A percentile compares a stretch with the other conserved stretches of the same genome.
These are phyloP conservation scores for Hesperia comma DNA, from an alignment of 2,888 invertebrate genomes.

Conservation along the genomic window DNA sequence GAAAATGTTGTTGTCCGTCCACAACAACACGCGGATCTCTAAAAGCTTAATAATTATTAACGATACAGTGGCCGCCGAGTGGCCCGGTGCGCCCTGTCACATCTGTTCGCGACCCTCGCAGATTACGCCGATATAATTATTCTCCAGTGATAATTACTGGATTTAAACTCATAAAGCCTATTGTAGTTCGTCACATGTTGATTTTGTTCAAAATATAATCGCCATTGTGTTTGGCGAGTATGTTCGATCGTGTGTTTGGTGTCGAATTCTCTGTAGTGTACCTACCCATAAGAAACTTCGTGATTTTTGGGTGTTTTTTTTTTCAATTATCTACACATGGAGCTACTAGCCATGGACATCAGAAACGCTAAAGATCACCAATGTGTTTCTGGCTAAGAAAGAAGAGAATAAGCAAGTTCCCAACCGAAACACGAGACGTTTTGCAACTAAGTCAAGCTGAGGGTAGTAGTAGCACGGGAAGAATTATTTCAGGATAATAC, in stretches of 20 bases:
- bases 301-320: no score
- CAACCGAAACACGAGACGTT: no score
- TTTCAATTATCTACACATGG: no score
- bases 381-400: no score
- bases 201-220: conserved; percentile 40
- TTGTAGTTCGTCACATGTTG: conserved; percentile 51
- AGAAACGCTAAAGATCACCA: no score
- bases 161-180: conserved; percentile 64
- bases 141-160: conserved; percentile 79
- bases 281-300: no score
- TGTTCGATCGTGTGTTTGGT: conserved; percentile 10
- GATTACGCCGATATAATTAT: conserved; percentile 83
- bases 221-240: conserved; percentile 15
- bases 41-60: conserved; percentile 70
- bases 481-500: no score
- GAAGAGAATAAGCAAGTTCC: no score
- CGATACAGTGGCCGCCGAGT: conserved; percentile 80
- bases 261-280: conserved; percentile 16
- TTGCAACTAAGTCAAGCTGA: no score
- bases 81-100: conserved; percentile 78
- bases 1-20: no score
- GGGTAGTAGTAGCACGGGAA: no score
- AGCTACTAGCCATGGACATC: no score
- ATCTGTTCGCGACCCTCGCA: conserved; percentile 76
- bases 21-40: conserved; percentile 20